Conservation (phyloP, 2,888 invertebrate genomes). For the Netelia fuscicornis region DNA sequence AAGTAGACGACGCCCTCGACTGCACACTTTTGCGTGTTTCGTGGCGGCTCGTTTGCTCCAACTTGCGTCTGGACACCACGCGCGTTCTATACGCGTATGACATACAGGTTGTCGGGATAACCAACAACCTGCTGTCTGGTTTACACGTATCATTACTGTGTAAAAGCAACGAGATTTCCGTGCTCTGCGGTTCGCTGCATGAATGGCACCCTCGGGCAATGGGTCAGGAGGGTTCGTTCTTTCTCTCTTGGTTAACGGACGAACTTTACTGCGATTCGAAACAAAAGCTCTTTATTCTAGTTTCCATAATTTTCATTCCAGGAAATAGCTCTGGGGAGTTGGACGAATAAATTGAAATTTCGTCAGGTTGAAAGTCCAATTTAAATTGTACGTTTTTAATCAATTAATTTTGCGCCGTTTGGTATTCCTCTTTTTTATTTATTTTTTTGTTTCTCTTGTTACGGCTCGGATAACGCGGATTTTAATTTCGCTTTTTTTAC, state of each 20-base stretch:
- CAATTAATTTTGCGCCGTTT: background rate
- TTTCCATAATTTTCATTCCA: too few relatives aligned
- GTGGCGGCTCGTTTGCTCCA: too few relatives aligned
- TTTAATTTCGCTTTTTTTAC: background rate
- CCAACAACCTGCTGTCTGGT: slow-evolving; percentile 8
- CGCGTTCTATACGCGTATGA: background rate
- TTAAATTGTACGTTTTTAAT: too few relatives aligned
- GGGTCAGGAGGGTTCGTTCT: slow-evolving; percentile 62
- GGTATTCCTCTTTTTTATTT: background rate
- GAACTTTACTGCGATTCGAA: too few relatives aligned
- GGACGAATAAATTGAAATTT: too few relatives aligned
- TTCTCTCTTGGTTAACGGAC: slow-evolving; percentile 1
- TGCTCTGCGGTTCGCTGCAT: slow-evolving; percentile 17
- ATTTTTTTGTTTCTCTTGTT: slow-evolving; percentile 5
- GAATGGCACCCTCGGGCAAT: slow-evolving; percentile 60
- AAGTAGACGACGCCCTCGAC: slow-evolving; percentile 23
- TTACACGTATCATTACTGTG: background rate
- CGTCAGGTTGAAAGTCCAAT: too few relatives aligned
- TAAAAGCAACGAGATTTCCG: background rate
- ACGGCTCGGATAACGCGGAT: background rate
- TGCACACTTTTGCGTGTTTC: slow-evolving; percentile 42
- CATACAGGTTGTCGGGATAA: background rate
- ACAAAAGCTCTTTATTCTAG: too few relatives aligned
- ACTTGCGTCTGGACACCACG: too few relatives aligned
- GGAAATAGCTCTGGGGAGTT: too few relatives aligned